Base-by-base conservation (phyloP, 1,140 invertebrate species). In the Drosophila suzukii region DNA sequence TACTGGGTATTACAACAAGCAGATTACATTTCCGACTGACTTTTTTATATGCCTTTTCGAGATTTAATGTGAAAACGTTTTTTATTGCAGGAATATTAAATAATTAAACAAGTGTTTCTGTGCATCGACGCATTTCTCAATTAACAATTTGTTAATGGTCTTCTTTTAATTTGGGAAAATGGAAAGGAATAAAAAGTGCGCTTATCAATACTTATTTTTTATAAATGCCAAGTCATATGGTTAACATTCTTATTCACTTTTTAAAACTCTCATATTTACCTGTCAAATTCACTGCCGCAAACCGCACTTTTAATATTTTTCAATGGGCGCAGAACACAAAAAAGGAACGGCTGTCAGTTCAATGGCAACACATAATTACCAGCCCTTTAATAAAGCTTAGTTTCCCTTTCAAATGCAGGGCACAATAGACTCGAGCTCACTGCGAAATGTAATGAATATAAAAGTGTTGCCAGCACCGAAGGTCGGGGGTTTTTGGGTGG, bases 361-460 rank as follows among this genome's bases (percentile, higher is more conserved):
- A 1, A 57, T 15, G 10, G 36, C 27, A n/a, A 32, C 20, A 63
- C 15, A 51, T 51, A 65, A 65, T 53, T 65, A 65, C 60, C 30
- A 68, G 36, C 8, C 20, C n/a, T 38, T 44, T 53, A 32, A 66
- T 53, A 44, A 20, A 68, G 65, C 38, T 15, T 12, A 53, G 60
- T 15, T 27, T 51, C 15, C 65, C 20, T 44, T 43, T 53, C 12
- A 34, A 58, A 30, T 11, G 57, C 43, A 75, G 55, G 51, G 65
- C 49, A 75, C 55, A 62, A 53, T 59, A 43, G 53, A 84, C 34
- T 38, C 30, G 36, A 41, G 50, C 51, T 57, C 73, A 53, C 47
- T 70, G 73, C 61, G 56, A 75, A 82, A 60, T 61, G 75, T 72
- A 83, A 79, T 82, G 75, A 83, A 86, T 86, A 79, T 88, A 83